Evolutionary conservation across 2,113 vertebrate genomes (phyloP), one percentile per base, ranked within the genome.

Genomic region (Sapayoa aenigma): DNA sequence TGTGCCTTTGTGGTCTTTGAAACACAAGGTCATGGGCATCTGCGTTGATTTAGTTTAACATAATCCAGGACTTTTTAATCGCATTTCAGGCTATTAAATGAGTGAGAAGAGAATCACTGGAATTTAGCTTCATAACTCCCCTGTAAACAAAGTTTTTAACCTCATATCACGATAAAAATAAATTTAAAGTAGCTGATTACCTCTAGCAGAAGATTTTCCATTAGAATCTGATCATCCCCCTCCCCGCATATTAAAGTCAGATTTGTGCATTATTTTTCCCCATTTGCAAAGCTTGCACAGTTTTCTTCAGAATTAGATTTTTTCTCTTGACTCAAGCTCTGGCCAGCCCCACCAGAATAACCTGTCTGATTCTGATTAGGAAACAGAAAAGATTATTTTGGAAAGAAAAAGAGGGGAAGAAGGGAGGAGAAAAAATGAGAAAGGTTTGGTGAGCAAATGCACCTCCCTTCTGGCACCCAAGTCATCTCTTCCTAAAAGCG

Each of bases 61-160:
- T 97, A 95, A 97, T 95, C 94, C 93, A 93, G 92, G 94, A 92
- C 69, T 63, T 93, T 96, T 96, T 97, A 95, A 95, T 95, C 92
- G 63, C 79, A 90, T 96, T 97, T 94, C 88, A 74, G 85, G 85
- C 90, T 95, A 95, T 96, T 97, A 96, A 95, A 93, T 5, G 91
- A 90, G 94, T 65, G 88, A 88, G 84, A 93, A 87, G 81, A 87
- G 90, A 97, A 95, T 95, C 84, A 81, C 75, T 95, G 87, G 93
- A 93, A 95, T 97, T 94, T 96, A 94, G 93, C 94, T 83, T 86
- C 78, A 53, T 91, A 95, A 93, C 89, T 96, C 91, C 83, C 47
- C 62, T 95, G 76, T 96, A 94, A 95, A 94, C 91, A 93, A 94
- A 96, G 76, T 96, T 97, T 93, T 93, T 50, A 94, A 84, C 93